Percentiles rank a stretch among this genome's conserved stretches.
These are phyloP conservation scores for Flexamia atlantica DNA, from an alignment of 2,888 invertebrate genomes.

Conservation along the genomic window DNA sequence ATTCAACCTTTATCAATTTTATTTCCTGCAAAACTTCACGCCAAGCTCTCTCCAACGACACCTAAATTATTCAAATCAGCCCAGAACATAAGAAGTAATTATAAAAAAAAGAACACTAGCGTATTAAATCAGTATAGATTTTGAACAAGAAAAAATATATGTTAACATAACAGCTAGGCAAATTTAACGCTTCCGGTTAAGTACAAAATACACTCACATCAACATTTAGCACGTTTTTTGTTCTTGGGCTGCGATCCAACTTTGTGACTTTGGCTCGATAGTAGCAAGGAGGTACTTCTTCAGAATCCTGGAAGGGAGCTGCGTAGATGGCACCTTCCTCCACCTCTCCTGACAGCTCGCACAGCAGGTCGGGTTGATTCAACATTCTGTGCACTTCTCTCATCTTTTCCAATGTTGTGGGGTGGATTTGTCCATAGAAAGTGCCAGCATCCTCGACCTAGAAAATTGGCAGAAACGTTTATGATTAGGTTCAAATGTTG, in stretches of 20 bases:
- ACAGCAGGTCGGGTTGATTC: conserved; percentile 70
- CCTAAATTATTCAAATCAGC: too few relatives aligned
- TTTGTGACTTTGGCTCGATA: conserved; percentile 79
- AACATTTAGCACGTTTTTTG: not conserved
- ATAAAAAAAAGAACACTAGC: too few relatives aligned
- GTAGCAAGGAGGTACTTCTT: conserved; percentile 70
- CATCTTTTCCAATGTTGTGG: conserved; percentile 74
- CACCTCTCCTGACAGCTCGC: conserved; percentile 65
- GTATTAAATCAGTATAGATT: too few relatives aligned
- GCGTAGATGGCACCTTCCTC: conserved; percentile 77
- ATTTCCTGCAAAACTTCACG: too few relatives aligned
- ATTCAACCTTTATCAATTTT: too few relatives aligned
- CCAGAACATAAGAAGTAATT: too few relatives aligned
- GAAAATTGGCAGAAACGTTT: too few relatives aligned
- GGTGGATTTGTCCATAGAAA: conserved; percentile 82
- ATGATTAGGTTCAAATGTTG: too few relatives aligned
- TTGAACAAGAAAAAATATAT: too few relatives aligned
- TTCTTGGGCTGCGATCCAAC: conserved; percentile 71
- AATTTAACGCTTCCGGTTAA: too few relatives aligned
- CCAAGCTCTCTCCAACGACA: too few relatives aligned
- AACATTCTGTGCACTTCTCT: conserved; percentile 73
- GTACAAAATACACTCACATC: conserved; percentile 55
- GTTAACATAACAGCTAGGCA: too few relatives aligned
- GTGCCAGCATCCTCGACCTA: conserved; percentile 81
- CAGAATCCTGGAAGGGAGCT: conserved; percentile 77